Conservation (phyloP, 2,888 invertebrate species). For the Himalopsyche kuldschensis region DNA sequence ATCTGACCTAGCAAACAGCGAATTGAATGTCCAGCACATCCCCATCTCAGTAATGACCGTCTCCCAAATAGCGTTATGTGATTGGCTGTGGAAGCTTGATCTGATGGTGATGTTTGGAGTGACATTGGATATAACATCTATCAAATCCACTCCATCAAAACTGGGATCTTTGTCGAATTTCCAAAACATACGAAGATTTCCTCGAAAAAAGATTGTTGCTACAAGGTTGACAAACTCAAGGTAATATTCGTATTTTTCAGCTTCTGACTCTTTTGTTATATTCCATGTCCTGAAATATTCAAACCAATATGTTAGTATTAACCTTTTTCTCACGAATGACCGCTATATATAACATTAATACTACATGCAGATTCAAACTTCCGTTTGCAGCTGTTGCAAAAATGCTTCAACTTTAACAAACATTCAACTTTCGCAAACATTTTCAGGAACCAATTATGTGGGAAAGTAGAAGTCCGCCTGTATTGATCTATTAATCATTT, state of each 20-base stretch:
- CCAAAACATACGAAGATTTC: constrained; percentile 68
- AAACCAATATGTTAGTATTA: too few relatives aligned
- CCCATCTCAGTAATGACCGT: constrained; percentile 58
- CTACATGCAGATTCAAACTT: too few relatives aligned
- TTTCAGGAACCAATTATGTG: too few relatives aligned
- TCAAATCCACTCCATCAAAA: constrained; percentile 59
- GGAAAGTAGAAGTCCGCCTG: too few relatives aligned
- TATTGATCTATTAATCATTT: too few relatives aligned
- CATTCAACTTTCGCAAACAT: too few relatives aligned
- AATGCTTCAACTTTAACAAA: too few relatives aligned
- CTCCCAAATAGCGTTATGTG: constrained; percentile 49
- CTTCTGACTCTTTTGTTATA: constrained; percentile 48
- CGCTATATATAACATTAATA: too few relatives aligned
- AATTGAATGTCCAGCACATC: constrained; percentile 54
- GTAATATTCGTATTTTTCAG: constrained; percentile 51
- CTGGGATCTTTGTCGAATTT: constrained; percentile 66
- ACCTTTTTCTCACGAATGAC: too few relatives aligned
- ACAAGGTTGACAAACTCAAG: constrained; percentile 52
- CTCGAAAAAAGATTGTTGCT: constrained; percentile 53
- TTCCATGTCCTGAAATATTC: constrained; percentile 49
- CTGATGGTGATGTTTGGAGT: constrained; percentile 62
- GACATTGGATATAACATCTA: constrained; percentile 44
- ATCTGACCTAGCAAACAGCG: constrained; percentile 48
- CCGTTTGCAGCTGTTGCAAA: too few relatives aligned
- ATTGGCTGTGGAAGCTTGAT: constrained; percentile 58